phyloP scores from a whole-genome alignment of 2,888 invertebrate species.

The Ophion obscuratus region DNA sequence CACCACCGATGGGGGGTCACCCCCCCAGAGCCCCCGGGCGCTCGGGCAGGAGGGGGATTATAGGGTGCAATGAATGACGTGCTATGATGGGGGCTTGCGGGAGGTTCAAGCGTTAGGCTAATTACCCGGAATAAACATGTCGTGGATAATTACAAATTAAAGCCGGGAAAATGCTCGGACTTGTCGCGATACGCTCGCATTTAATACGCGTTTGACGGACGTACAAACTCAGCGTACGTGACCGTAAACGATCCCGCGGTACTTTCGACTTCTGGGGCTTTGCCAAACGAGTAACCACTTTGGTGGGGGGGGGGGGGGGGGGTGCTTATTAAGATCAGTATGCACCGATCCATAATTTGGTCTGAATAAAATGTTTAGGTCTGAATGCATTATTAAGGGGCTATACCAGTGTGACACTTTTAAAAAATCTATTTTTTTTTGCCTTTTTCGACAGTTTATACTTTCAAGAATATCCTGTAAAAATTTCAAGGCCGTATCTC shows the following conservation, averaged over 20 bases:
- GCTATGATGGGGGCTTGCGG: conserved; percentile 29
- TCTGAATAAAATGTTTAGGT: neutral
- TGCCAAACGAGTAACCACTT: conserved; percentile 46
- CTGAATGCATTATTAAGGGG: too few relatives aligned
- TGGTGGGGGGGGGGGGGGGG: neutral
- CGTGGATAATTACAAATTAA: conserved; percentile 64
- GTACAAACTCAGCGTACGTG: conserved; percentile 54
- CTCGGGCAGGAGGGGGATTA: neutral
- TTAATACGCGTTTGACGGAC: conserved; percentile 62
- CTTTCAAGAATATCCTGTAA: too few relatives aligned
- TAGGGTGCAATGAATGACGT: conserved; percentile 49
- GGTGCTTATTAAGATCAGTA: neutral
- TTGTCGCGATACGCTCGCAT: conserved; percentile 24
- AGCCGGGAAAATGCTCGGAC: conserved; percentile 47
- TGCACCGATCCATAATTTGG: conserved; percentile 45
- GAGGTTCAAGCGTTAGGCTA: conserved; percentile 49
- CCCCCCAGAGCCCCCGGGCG: neutral
- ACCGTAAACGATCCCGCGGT: conserved; percentile 48
- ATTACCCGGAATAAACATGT: conserved; percentile 62
- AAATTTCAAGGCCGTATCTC: too few relatives aligned
- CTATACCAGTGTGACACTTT: too few relatives aligned
- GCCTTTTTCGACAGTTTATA: too few relatives aligned
- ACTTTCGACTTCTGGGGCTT: conserved; percentile 46
- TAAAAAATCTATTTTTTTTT: too few relatives aligned
- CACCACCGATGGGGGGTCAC: neutral